phyloP scores from a whole-genome alignment of 1,140 invertebrate genomes.

The Dolichoris vasculosae region DNA sequence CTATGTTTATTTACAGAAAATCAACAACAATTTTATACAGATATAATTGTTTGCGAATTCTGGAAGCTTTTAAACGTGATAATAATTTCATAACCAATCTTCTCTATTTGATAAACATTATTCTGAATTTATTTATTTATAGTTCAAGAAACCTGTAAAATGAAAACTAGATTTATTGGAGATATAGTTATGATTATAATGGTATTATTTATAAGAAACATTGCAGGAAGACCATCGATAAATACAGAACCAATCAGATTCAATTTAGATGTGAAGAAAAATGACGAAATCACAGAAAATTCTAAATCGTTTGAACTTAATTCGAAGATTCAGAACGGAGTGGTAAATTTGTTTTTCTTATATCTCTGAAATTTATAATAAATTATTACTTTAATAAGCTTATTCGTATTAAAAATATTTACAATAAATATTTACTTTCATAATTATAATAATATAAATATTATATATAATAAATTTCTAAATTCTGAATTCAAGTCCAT shows the following conservation, averaged over 20 bases:
- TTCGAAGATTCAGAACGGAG: constrained; percentile 32
- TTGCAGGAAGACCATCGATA: not conserved
- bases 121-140: not conserved
- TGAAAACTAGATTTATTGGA: not conserved
- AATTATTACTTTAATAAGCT: too few species aligned
- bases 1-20: constrained; percentile 27
- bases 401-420: not conserved
- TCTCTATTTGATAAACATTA: not conserved
- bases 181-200: not conserved
- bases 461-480: too few species aligned
- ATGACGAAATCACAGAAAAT: not conserved
- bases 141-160: not conserved
- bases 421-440: not conserved
- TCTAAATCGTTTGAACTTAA: not conserved
- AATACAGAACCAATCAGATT: constrained; percentile 39
- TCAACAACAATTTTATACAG: not conserved
- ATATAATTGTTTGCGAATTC: not conserved
- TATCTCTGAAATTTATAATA: not conserved
- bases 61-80: constrained; percentile 20
- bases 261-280: constrained; percentile 10
- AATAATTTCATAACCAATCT: constrained; percentile 33
- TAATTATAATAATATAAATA: too few species aligned
- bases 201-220: not conserved
- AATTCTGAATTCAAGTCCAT: too few species aligned
- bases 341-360: constrained; percentile 36